phyloP scores from a whole-genome alignment of 2,113 vertebrate species.

The Elanoides forficatus region DNA sequence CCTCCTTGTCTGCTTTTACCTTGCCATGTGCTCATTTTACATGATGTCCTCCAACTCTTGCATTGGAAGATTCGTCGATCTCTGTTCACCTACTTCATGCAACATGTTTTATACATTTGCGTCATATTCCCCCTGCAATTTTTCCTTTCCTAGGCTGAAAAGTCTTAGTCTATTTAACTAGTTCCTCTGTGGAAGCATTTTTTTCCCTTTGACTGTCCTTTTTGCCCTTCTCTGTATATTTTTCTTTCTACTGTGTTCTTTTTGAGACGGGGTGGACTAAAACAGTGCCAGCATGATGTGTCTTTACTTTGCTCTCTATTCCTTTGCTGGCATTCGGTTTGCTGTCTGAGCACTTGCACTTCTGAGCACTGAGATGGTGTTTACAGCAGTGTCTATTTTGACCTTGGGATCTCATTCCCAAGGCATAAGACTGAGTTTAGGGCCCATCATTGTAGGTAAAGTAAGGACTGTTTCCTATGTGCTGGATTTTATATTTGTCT shows the following conservation, averaged over 20 bases:
- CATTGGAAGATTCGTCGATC: background rate
- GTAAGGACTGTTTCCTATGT: background rate
- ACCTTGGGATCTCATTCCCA: background rate
- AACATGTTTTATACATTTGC: background rate
- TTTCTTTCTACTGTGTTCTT: background rate
- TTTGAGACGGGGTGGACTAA: background rate
- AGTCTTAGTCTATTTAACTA: background rate
- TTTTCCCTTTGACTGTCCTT: background rate
- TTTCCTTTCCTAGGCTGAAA: background rate
- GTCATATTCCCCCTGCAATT: background rate
- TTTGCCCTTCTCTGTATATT: background rate
- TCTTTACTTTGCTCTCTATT: background rate
- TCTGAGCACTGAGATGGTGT: background rate
- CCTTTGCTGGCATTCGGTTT: background rate
- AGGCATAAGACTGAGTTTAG: background rate
- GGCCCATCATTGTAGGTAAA: background rate
- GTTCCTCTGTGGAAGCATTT: background rate
- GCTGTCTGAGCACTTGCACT: background rate
- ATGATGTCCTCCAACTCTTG: background rate
- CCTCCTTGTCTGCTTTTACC: background rate
- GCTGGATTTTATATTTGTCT: background rate
- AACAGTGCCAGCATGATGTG: background rate
- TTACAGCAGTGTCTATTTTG: background rate
- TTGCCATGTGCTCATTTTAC: background rate
- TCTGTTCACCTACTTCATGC: background rate